phyloP scores from a whole-genome alignment of 2,797 vertebrate genomes.

The Spinibarbus caldwelli region DNA sequence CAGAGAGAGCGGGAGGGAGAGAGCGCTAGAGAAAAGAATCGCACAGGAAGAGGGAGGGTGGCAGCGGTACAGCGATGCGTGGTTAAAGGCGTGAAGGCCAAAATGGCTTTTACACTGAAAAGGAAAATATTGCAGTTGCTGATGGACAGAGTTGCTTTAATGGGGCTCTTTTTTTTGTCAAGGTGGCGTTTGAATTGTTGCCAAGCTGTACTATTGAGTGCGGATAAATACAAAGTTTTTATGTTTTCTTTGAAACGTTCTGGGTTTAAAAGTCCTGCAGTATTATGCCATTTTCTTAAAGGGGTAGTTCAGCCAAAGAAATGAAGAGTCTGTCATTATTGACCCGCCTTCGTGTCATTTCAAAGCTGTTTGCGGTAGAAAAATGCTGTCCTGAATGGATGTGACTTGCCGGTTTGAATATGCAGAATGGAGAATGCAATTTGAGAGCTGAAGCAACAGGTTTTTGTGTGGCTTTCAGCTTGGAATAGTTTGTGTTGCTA shows the following conservation, averaged over 20 bases:
- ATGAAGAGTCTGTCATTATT: not conserved
- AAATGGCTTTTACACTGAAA: constrained; percentile 40
- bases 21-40: constrained; percentile 31
- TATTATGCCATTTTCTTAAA: not conserved
- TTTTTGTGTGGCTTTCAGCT: not conserved
- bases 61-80: constrained; percentile 66
- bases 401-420: not conserved
- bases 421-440: not conserved
- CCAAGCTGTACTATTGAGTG: not conserved
- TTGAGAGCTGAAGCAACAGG: not conserved
- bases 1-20: constrained; percentile 45
- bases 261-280: not conserved
- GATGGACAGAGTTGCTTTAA: constrained; percentile 25
- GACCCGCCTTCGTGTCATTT: not conserved
- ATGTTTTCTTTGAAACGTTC: constrained; percentile 39
- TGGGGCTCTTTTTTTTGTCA: not conserved
- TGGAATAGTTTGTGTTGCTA: not conserved
- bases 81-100: constrained; percentile 69
- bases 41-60: constrained; percentile 26
- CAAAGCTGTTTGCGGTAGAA: not conserved
- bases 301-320: not conserved
- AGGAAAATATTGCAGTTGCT: constrained; percentile 31
- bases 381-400: not conserved
- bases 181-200: constrained; percentile 9
- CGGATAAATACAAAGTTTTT: not conserved